Evolutionary conservation across 2,113 vertebrate species (phyloP), one percentile per base, ranked within the genome.

Genomic region (Hemicordylus capensis): DNA sequence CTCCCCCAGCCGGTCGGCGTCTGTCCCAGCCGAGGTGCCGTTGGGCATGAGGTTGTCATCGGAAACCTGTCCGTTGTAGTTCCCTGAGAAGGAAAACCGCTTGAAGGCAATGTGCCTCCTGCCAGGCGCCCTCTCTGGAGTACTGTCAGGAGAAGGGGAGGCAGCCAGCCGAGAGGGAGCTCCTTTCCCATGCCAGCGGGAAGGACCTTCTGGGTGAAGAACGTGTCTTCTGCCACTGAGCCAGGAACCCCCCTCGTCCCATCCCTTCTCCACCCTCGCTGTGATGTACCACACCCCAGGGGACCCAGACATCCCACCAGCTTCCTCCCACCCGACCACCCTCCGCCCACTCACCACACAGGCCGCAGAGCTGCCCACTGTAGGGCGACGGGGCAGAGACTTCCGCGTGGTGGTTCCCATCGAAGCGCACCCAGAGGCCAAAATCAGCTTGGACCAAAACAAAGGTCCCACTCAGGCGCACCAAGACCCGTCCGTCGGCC

Each of bases 321-420:
- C 24, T 3, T 1, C 67, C 10, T 26, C 3, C 26, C n/a, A n/a
- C n/a, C n/a, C n/a, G n/a, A n/a, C n/a, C n/a, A n/a, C n/a, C 44
- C 26, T 54, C 19, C 17, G 24, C 22, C n/a, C 63, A 80, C 96
- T 97, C 94, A 98, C 97, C 97, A n/a, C 97, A 98, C 89, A 98
- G 88, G 85, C 98, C 97, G 3, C 97, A 98, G 76, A 98, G 95
- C 22, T 85, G 87, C 37, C 95, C 96, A 0, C 70, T 88, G n/a
- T 97, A 98, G 63, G 95, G 93, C 4, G 91, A 94, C 0, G 97
- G 96, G 74, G 97, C 76, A 0, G 93, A 96, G 85, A 98, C 96
- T 34, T 97, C 96, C 3, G 95, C 96, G 3, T 98, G 96, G 84
- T 98, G 98, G 87, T 95, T 95, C 3, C 97, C 97, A 2, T 98